Evolutionary conservation across 2,888 invertebrate genomes (phyloP).

Genomic region (Pterostichus madidus): DNA sequence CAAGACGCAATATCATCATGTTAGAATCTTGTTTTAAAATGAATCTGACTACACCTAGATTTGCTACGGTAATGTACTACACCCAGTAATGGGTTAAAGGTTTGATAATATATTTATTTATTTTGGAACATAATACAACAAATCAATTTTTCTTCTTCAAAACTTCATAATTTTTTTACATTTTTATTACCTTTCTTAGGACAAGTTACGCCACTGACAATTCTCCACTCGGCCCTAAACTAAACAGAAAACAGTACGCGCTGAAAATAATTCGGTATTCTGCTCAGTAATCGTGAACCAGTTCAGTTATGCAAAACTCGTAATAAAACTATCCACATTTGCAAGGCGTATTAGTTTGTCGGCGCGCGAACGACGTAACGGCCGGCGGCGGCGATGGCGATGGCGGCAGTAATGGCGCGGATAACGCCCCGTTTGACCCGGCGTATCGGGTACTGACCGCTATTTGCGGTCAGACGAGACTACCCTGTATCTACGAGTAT

Average conservation of each 20-base stretch:
- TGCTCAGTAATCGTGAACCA: neutral
- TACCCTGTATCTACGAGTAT: slow-evolving; percentile 26
- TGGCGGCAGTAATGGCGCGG: slow-evolving; percentile 14
- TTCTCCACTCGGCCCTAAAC: too few species aligned
- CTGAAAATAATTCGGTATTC: neutral
- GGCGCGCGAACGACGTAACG: slow-evolving; percentile 31
- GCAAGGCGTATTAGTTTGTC: slow-evolving; percentile 47
- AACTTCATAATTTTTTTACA: too few species aligned
- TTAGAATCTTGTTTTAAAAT: too few species aligned
- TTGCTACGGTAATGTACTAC: too few species aligned
- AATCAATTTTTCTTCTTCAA: too few species aligned
- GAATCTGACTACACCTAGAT: too few species aligned
- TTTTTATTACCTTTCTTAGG: too few species aligned
- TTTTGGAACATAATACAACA: too few species aligned
- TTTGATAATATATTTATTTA: too few species aligned
- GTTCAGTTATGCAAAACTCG: slow-evolving; percentile 12
- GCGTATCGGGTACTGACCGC: slow-evolving; percentile 56
- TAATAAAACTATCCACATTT: slow-evolving; percentile 46
- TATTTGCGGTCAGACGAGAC: slow-evolving; percentile 24
- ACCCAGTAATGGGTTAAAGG: too few species aligned
- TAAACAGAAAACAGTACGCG: neutral
- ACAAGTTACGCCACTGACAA: too few species aligned
- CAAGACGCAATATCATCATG: too few species aligned
- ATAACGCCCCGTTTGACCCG: slow-evolving; percentile 56
- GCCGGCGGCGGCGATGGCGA: neutral